phyloP scores from a whole-genome alignment of 2,797 vertebrate genomes.

The Melanogrammus aeglefinus region DNA sequence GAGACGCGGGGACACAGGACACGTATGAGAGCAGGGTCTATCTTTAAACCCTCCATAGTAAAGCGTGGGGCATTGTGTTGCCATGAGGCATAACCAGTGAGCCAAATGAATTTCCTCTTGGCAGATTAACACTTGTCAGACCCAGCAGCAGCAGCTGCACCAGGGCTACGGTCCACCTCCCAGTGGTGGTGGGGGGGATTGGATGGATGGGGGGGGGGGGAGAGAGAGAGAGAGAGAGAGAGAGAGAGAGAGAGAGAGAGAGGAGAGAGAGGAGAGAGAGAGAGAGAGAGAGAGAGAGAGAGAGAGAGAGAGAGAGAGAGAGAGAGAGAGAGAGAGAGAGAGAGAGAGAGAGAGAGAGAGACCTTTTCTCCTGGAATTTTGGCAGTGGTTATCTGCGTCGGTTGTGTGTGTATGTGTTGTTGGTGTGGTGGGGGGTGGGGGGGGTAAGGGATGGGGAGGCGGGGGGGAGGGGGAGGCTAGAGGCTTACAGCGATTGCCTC shows the following conservation, averaged over 20 bases:
- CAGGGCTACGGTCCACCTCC: neutral
- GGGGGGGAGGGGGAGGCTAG: neutral
- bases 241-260: neutral
- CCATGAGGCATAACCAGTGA: conserved; percentile 55
- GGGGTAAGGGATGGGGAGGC: neutral
- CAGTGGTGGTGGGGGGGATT: too few relatives aligned
- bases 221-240: neutral
- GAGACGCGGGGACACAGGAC: neutral
- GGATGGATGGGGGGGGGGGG: neutral
- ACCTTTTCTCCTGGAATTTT: conserved; percentile 2
- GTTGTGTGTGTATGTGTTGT: neutral
- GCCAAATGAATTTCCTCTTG: conserved; percentile 62
- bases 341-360: neutral
- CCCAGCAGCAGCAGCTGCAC: conserved; percentile 41
- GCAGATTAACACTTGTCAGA: conserved; percentile 68
- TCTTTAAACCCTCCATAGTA: conserved; percentile 2
- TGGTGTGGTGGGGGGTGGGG: neutral
- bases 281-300: neutral
- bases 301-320: neutral
- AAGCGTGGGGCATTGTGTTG: conserved; percentile 49
- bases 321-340: neutral
- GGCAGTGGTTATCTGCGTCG: neutral
- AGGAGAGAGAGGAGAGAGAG: neutral
- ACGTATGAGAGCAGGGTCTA: conserved; percentile 3
- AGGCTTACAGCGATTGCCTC: conserved; percentile 53